Percentiles rank a stretch among this genome's conserved stretches.
These are phyloP conservation scores for Amblyjoppa proteus DNA, from an alignment of 2,888 invertebrate genomes.

Conservation along the genomic window DNA sequence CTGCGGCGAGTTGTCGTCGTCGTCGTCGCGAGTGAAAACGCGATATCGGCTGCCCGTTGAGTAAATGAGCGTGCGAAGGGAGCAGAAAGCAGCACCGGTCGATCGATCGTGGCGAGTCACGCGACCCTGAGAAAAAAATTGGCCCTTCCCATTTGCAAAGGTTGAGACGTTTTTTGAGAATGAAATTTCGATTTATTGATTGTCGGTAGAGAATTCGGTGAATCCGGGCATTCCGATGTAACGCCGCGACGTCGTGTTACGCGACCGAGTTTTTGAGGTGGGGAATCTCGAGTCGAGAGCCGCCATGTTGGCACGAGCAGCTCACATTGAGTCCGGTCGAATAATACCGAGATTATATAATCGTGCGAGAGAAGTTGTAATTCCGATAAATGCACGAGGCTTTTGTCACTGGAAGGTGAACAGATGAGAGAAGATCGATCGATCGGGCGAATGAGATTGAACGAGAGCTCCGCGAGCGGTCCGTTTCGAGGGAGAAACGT, in stretches of 20 bases:
- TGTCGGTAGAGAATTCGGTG: neutral
- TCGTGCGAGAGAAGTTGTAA: constrained; percentile 51
- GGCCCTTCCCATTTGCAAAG: neutral
- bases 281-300: constrained; percentile 57
- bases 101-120: constrained; percentile 27
- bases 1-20: neutral
- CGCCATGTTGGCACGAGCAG: constrained; percentile 78
- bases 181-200: neutral
- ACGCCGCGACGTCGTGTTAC: neutral
- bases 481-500: neutral
- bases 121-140: neutral
- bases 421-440: constrained; percentile 1
- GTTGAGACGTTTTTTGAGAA: neutral
- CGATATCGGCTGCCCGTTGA: neutral
- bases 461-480: neutral
- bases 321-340: constrained; percentile 69
- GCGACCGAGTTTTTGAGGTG: constrained; percentile 39
- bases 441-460: neutral
- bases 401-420: constrained; percentile 1
- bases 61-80: neutral
- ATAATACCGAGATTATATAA: constrained; percentile 80
- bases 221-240: neutral
- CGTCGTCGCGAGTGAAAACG: neutral
- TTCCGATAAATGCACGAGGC: constrained; percentile 1
- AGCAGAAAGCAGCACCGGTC: constrained; percentile 33